Base-by-base conservation (phyloP, 2,888 invertebrate genomes). In the Drosophila austrosaltans region DNA sequence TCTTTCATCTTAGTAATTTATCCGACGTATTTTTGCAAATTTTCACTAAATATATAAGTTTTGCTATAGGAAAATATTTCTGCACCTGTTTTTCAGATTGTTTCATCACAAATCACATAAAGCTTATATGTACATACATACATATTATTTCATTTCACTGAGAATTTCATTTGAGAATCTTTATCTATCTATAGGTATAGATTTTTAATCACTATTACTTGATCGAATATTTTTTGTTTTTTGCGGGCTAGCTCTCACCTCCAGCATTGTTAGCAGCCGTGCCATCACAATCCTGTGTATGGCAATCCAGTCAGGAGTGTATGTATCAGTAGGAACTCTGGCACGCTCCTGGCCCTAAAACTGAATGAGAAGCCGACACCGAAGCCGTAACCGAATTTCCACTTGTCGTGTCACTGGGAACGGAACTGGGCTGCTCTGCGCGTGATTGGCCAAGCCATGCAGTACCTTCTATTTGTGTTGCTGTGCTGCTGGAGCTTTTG, bases 381-480 rank as follows among this genome's bases (percentile, higher is more conserved):
- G 48, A 48, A 48, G 25, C 48, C 22, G 48, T 48, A 60, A 56
- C 57, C 54, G 58, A 53, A 58, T 53, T 62, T 66, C 40, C 40
- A 63, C 42, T 54, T 72, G 32, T 63, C 62, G 60, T 60, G 39
- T 68, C 60, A 39, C 36, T 66, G 63, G 78, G 78, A 65, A 62
- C 58, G 78, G 78, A 65, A 62, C 58, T 28, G 69, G 61, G 67
- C 22, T 36, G 66, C 59, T 65, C 59, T 53, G 68, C 71, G 69
- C 64, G 66, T 72, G 81, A 81, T 85, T 81, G 85, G 81, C 69
- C 68, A 63, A 61, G 66, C 61, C 39, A 53, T 68, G 57, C 54
- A 54, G 64, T 75, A 44, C 42, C 66, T 59, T 72, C 3, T 53
- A 48, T 48, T 48, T 48, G 48, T 48, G 48, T 48, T 22, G 48